These are phyloP conservation scores for Papilio polyxenes DNA, from an alignment of 1,140 invertebrate species.

Conservation along the genomic window DNA sequence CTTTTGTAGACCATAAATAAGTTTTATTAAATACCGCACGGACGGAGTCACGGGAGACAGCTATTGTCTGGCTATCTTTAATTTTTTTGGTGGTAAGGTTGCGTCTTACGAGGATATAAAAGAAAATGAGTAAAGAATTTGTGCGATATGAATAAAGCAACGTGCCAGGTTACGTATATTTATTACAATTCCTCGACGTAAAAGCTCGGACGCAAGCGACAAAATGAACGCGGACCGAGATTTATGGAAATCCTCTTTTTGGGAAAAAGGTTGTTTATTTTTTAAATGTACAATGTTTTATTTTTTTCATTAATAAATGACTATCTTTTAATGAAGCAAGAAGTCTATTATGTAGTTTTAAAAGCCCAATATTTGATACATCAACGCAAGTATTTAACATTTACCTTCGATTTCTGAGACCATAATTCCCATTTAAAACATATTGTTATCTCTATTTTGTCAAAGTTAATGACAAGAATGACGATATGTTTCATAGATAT, in stretches of 20 bases:
- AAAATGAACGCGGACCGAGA: slow-evolving; percentile 1
- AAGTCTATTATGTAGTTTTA: no score
- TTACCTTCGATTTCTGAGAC: background rate
- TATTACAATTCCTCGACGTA: slow-evolving; percentile 9
- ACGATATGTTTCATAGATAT: no score
- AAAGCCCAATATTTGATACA: background rate
- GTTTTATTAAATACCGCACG: no score
- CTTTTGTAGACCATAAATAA: no score
- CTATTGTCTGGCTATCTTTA: background rate
- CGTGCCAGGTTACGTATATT: background rate
- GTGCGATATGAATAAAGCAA: background rate
- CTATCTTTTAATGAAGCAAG: no score
- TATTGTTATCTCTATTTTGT: no score
- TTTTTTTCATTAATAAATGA: background rate
- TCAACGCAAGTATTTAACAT: background rate
- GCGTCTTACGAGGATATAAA: background rate
- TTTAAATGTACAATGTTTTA: background rate
- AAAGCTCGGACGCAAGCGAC: slow-evolving; percentile 11
- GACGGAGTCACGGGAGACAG: no score
- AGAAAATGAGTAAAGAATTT: slow-evolving; percentile 1
- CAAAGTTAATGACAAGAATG: no score
- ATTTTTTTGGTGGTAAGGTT: background rate
- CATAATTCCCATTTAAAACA: no score
- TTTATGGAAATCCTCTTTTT: slow-evolving; percentile 5
- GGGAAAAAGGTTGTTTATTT: background rate